A percentile compares a stretch with the other conserved stretches of the same genome.
Evolutionary conservation across 2,797 vertebrate species (phyloP).

Genomic region (Crocidura indochinensis): DNA sequence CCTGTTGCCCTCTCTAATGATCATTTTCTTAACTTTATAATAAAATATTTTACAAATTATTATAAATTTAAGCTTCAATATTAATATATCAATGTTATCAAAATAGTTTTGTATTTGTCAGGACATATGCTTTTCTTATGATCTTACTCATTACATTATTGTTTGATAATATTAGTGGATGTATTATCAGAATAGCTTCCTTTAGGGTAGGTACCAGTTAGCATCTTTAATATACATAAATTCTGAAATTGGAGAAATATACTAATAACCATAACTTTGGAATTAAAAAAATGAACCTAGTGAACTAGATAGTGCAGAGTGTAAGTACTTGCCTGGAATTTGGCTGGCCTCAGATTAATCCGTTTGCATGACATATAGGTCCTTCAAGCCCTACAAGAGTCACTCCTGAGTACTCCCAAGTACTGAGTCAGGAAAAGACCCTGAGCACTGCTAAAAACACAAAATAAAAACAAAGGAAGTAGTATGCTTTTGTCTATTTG

Average conservation of each 20-base stretch:
- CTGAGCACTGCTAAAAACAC: no score
- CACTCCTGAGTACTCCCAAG: no score
- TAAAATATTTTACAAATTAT: constrained; percentile 15
- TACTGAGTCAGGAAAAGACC: no score
- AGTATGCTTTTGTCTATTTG: constrained; percentile 73
- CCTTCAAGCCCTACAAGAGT: no score
- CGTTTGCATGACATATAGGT: no score
- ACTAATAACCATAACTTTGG: constrained; percentile 78
- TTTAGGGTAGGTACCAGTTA: constrained; percentile 31
- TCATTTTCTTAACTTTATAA: constrained; percentile 1
- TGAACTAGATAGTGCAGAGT: not conserved
- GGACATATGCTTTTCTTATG: not conserved
- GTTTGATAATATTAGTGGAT: not conserved
- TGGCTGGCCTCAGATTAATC: no score
- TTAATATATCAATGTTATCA: not conserved
- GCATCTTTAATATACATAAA: constrained; percentile 75
- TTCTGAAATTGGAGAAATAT: constrained; percentile 52
- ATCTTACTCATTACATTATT: not conserved
- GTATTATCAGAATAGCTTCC: not conserved
- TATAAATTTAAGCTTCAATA: not conserved
- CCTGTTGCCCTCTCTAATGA: not conserved
- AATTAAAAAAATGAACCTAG: constrained; percentile 82
- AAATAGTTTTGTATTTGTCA: not conserved
- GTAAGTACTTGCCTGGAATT: no score
- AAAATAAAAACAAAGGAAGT: no score